Evolutionary conservation across 2,888 invertebrate species (phyloP), one percentile per base, ranked within the genome.

Genomic region (Drosophila acutilabella): DNA sequence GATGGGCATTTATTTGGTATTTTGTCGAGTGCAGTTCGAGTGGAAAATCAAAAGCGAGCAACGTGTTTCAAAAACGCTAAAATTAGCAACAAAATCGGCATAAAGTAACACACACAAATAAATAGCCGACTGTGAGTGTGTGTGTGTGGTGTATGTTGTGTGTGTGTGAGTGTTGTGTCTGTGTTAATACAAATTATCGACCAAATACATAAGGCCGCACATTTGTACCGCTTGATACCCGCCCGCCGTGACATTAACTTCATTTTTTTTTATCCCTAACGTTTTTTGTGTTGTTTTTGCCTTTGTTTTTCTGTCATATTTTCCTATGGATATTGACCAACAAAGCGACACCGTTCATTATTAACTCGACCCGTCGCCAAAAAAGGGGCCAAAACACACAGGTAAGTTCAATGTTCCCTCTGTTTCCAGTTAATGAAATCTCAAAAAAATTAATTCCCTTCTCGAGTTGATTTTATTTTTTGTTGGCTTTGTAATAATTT

Each of bases 311-410:
- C 13, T 36, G 11, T 36, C 36, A 26, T 64, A 20, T 52, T 78
- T 56, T 78, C 48, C 60, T 60, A 51, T 81, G 87, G 69, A 71
- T 79, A 72, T 81, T 88, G 83, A 88, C 86, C 83, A 77, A 30
- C 60, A 47, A 64, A 66, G 51, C 59, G 64, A 57, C 65, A 50
- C 18, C 48, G 71, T 56, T 68, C 54, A 69, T 78, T 78, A 30
- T 30, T 30, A 61, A 56, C 56, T 23, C 42, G 52, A 45, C 20
- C 20, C 38, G 48, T 47, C 60, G 62, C 38, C 50, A 52, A 20
- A 44, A 44, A 20, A 5, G 36, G 41, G 62, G 53, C 53, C 18
- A 52, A 62, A 56, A 54, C 30, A 54, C 36, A 44, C 74, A 86
- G 81, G 83, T 86, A 69, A 65, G 78, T 83, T 47, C 11, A 3